A percentile compares a stretch with the other conserved stretches of the same genome.
phyloP scores from a whole-genome alignment of 1,140 invertebrate genomes.

The Micrasema minimum region DNA sequence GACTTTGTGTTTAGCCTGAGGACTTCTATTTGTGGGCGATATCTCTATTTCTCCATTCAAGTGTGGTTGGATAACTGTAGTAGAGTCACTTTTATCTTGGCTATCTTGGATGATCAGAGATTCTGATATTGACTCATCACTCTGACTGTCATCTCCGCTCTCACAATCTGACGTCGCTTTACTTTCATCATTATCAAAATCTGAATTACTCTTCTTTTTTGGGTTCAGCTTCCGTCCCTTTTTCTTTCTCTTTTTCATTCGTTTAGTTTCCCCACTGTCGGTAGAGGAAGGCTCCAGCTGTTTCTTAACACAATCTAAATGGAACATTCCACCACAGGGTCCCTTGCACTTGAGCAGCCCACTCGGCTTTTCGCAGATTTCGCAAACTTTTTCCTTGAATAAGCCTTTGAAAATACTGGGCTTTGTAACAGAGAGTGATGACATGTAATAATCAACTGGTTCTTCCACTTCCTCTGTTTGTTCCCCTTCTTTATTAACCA shows the following conservation, averaged over 20 bases:
- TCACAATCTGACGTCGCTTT: conserved; percentile 19
- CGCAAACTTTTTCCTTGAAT: conserved; percentile 72
- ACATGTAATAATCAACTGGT: conserved; percentile 47
- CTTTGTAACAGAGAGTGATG: conserved; percentile 57
- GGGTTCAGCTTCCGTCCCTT: conserved; percentile 54
- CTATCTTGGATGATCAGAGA: conserved; percentile 16
- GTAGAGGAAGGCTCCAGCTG: conserved; percentile 47
- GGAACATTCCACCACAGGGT: conserved; percentile 66
- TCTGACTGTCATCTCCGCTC: conserved; percentile 23
- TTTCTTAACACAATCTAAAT: conserved; percentile 64
- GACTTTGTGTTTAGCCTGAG: neutral
- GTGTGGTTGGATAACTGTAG: conserved; percentile 17
- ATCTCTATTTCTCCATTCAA: conserved; percentile 44
- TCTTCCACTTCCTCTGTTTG: conserved; percentile 10
- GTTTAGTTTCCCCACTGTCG: conserved; percentile 56
- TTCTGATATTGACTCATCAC: conserved; percentile 31
- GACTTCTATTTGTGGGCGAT: conserved; percentile 20
- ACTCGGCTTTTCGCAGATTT: conserved; percentile 72
- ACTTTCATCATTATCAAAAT: conserved; percentile 28
- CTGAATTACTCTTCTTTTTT: conserved; percentile 38
- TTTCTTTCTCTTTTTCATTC: conserved; percentile 59
- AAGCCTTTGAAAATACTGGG: conserved; percentile 72
- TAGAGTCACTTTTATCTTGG: conserved; percentile 6
- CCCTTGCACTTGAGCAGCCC: conserved; percentile 74
- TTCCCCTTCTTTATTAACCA: neutral